Evolutionary conservation across 2,888 invertebrate species (phyloP).

Genomic region (Drosophila conformis): DNA sequence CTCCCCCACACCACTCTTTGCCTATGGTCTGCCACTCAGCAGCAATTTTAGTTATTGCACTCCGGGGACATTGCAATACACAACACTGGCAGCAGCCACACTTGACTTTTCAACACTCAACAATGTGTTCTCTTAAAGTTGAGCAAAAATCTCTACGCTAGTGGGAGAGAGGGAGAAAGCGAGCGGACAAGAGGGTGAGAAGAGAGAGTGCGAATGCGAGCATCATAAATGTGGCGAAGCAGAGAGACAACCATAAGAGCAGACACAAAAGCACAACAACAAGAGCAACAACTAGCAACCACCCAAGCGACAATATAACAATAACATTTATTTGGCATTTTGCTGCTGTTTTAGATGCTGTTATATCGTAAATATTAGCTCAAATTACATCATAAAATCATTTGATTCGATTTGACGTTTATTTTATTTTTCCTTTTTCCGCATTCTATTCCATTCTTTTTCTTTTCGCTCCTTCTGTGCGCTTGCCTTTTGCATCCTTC

Average conservation of each 20-base stretch:
- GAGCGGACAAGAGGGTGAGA: background rate
- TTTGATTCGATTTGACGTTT: slow-evolving; percentile 85
- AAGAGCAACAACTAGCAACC: slow-evolving; percentile 46
- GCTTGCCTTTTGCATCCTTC: slow-evolving; percentile 30
- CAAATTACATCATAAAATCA: slow-evolving; percentile 85
- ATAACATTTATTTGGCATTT: slow-evolving; percentile 84
- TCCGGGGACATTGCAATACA: slow-evolving; percentile 48
- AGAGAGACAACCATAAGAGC: slow-evolving; percentile 31
- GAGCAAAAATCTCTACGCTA: slow-evolving; percentile 43
- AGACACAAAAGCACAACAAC: slow-evolving; percentile 24
- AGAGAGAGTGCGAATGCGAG: slow-evolving; percentile 15
- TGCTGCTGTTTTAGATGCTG: slow-evolving; percentile 83
- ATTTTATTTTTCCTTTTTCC: slow-evolving; percentile 70
- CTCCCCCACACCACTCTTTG: background rate
- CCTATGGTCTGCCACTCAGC: slow-evolving; percentile 23
- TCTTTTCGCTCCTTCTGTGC: slow-evolving; percentile 3
- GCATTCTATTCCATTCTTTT: background rate
- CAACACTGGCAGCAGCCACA: slow-evolving; percentile 47
- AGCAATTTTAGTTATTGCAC: slow-evolving; percentile 82
- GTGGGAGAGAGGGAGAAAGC: background rate
- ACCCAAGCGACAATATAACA: slow-evolving; percentile 83
- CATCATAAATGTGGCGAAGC: slow-evolving; percentile 66
- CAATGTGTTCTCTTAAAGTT: slow-evolving; percentile 73
- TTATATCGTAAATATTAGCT: slow-evolving; percentile 85
- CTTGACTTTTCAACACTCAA: slow-evolving; percentile 74